phyloP scores from a whole-genome alignment of 2,797 vertebrate species.

The Limosa lapponica region DNA sequence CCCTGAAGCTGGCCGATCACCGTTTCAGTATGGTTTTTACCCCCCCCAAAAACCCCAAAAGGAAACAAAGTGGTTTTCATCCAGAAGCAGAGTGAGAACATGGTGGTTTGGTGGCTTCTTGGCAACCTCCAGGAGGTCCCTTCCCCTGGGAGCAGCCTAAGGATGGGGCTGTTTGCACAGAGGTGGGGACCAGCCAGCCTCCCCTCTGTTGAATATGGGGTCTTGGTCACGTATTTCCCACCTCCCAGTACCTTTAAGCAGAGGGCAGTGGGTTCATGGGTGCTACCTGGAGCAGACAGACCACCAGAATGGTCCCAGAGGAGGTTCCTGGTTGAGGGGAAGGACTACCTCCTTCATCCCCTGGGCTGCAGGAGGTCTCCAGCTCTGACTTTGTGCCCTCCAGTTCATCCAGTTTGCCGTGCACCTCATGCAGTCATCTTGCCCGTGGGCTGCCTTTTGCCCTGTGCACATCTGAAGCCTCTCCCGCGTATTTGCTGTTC shows the following conservation, averaged over 20 bases:
- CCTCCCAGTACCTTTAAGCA: not conserved
- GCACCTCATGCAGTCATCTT: not conserved
- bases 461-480: not conserved
- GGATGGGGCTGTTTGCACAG: not conserved
- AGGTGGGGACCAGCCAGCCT: not conserved
- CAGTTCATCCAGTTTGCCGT: accelerated
- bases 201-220: not conserved
- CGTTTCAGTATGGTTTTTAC: accelerated
- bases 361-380: not conserved
- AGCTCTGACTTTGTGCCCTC: accelerated
- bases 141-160: not conserved
- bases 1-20: not conserved
- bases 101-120: not conserved
- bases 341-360: not conserved
- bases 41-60: accelerated
- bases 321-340: not conserved
- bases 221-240: not conserved
- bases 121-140: not conserved
- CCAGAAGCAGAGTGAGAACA: not conserved
- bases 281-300: not conserved
- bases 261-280: not conserved
- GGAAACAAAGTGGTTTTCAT: not conserved
- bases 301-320: not conserved
- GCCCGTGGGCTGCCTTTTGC: not conserved
- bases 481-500: not conserved